Evolutionary conservation across 2,797 vertebrate genomes (phyloP).

Genomic region (Cirrhinus mrigala): DNA sequence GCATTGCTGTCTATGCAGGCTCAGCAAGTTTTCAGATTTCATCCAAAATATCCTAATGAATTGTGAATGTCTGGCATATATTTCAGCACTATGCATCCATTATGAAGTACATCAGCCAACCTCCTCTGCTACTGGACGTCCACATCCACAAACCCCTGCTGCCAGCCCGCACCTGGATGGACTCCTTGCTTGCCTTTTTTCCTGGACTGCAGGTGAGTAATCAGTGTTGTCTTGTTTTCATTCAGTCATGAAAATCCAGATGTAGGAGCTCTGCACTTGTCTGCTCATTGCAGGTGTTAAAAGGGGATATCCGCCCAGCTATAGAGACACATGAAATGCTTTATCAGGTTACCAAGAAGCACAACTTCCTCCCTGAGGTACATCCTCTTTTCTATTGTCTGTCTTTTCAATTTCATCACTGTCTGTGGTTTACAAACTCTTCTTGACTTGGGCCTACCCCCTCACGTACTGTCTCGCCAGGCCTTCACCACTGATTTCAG

Average conservation of each 20-base stretch:
- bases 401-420: neutral
- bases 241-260: neutral
- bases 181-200: slow-evolving; percentile 96
- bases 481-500: slow-evolving; percentile 99
- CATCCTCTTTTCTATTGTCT: slow-evolving; percentile 20
- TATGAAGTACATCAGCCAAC: slow-evolving; percentile 99
- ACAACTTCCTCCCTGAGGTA: slow-evolving; percentile 99
- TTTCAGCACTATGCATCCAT: slow-evolving; percentile 96
- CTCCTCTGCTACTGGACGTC: slow-evolving; percentile 94
- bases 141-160: slow-evolving; percentile 98
- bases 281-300: slow-evolving; percentile 84
- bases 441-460: slow-evolving; percentile 11
- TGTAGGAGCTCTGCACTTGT: neutral
- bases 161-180: slow-evolving; percentile 98
- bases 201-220: slow-evolving; percentile 92
- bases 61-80: slow-evolving; percentile 17
- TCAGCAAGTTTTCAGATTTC: too few relatives aligned
- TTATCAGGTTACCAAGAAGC: slow-evolving; percentile 98
- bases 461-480: slow-evolving; percentile 70
- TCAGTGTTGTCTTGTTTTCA: neutral
- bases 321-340: slow-evolving; percentile 99
- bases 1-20: too few relatives aligned
- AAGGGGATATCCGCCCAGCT: slow-evolving; percentile 96
- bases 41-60: neutral
- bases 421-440: slow-evolving; percentile 9